A percentile compares a stretch with the other conserved stretches of the same genome.
phyloP scores from a whole-genome alignment of 2,797 vertebrate species.

The Macrochelys suwanniensis region DNA sequence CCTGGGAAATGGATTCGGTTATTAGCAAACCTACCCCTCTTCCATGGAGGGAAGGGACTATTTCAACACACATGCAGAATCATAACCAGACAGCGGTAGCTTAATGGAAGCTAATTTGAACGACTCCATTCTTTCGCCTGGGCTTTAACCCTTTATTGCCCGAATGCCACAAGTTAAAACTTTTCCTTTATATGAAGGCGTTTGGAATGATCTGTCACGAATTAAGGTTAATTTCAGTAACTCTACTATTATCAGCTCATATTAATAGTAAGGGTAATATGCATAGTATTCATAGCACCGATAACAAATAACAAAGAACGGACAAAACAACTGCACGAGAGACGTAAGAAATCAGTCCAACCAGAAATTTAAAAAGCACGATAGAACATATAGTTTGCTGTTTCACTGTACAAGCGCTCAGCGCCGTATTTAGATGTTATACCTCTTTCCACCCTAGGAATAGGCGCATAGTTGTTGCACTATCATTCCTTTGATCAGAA shows the following conservation, averaged over 20 bases:
- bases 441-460: neutral
- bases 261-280: no score
- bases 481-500: neutral
- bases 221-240: neutral
- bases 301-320: neutral
- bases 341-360: neutral
- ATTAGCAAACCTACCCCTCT: neutral
- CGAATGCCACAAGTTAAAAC: neutral
- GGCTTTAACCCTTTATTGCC: neutral
- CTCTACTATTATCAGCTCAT: neutral
- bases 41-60: neutral
- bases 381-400: neutral
- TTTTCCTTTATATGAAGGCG: neutral
- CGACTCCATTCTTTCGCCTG: neutral
- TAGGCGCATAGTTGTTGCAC: neutral
- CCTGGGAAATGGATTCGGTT: neutral
- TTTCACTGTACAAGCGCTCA: neutral
- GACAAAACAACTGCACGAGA: neutral
- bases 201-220: neutral
- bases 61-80: neutral
- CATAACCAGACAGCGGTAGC: neutral
- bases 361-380: neutral
- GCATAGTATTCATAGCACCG: neutral
- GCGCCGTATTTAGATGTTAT: neutral
- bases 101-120: neutral